Conservation (phyloP, 2,888 invertebrate genomes). For the Trilocha varians region DNA sequence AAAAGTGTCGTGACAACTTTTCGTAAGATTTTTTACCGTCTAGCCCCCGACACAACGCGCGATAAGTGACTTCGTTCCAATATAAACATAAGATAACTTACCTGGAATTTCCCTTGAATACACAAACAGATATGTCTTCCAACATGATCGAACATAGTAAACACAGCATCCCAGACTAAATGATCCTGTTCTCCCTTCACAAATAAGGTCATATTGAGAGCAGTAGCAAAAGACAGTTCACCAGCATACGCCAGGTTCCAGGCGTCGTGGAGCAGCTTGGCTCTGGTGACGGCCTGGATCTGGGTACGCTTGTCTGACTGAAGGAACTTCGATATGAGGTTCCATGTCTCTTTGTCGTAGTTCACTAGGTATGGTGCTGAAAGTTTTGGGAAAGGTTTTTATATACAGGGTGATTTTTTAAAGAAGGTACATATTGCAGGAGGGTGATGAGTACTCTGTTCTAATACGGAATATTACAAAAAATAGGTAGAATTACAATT, state of each 20-base stretch:
- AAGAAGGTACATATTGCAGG: too few relatives aligned
- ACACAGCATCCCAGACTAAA: conserved; percentile 87
- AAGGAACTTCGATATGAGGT: conserved; percentile 78
- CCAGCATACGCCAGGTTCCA: conserved; percentile 86
- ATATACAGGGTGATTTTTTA: background rate
- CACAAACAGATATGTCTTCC: conserved; percentile 79
- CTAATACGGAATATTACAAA: too few relatives aligned
- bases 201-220: conserved; percentile 85
- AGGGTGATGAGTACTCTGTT: too few relatives aligned
- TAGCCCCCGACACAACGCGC: too few relatives aligned
- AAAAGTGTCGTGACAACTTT: too few relatives aligned
- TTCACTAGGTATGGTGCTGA: conserved; percentile 87
- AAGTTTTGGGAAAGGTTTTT: conserved; percentile 12
- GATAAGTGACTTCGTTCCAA: too few relatives aligned
- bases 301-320: conserved; percentile 63
- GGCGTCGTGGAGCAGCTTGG: conserved; percentile 83
- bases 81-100: conserved; percentile 28
- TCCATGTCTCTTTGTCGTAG: conserved; percentile 85
- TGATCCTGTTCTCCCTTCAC: conserved; percentile 81
- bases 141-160: conserved; percentile 87
- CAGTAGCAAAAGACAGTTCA: conserved; percentile 81
- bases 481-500: too few relatives aligned
- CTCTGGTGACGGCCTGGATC: conserved; percentile 82
- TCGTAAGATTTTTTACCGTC: too few relatives aligned
- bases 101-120: conserved; percentile 82